Evolutionary conservation across 1,140 invertebrate genomes (phyloP), one percentile per base, ranked within the genome.

Genomic region (Drosophila serrata): DNA sequence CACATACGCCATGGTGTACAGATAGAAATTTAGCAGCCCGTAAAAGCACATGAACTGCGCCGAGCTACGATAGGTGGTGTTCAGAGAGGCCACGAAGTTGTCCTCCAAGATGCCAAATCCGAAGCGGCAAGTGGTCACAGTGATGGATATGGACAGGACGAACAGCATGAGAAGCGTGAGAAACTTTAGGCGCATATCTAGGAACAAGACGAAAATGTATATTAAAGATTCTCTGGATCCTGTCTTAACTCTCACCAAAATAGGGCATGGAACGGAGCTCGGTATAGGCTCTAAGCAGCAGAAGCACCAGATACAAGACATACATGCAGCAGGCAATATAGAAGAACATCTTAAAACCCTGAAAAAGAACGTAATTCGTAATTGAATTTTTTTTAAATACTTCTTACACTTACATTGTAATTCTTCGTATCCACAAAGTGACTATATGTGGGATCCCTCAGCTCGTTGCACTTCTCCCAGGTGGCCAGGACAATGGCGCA

Each of bases 221-320:
- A 29, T 33, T 48, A 17, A 11, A 29, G 4, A 6, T 39, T 39
- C 29, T 31, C 2, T 29, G 6, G 19, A 39, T 39, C 19, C 24
- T 6, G 22, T 3, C 11, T 6, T 5, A 43, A 11, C 31, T 81
- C 94, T 95, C 94, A 99, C 98, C 98, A 95, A 99, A 99, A 93
- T 97, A 99, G 69, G 98, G 98, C 98, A 99, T 99, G 11, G 97
- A 97, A 87, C 98, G 94, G 31, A 99, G 94, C 94, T 99, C 98
- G 76, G 96, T 98, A 91, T 98, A 99, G 3, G 98, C 98, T 88
- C 96, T 95, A 22, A 99, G 93, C 64, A 99, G 95, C 19, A 99
- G 93, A 79, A 97, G 95, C 1, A 96, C 82, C 53, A 99, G 93
- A 93, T 98, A 99, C 11, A 97, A 92, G 45, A 99, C 94, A 91